Evolutionary conservation across 2,113 vertebrate species (phyloP).

Genomic region (Podarcis cretensis): DNA sequence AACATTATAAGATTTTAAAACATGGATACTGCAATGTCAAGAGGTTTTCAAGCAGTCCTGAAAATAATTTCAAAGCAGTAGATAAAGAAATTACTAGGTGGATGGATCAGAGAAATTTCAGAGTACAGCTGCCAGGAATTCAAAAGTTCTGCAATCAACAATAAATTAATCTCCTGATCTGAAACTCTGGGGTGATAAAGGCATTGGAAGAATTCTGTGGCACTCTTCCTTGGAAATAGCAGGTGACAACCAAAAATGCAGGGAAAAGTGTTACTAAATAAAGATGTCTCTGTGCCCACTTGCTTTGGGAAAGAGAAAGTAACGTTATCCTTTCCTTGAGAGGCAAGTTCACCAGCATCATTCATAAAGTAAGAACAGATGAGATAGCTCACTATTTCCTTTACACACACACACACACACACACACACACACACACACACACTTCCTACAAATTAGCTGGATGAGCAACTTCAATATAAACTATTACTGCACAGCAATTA

Average conservation of each 20-base stretch:
- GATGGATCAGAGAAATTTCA: conserved; percentile 80
- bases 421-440: neutral
- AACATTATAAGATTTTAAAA: conserved; percentile 67
- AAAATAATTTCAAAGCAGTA: conserved; percentile 78
- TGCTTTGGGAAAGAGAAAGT: conserved; percentile 52
- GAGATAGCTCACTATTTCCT: neutral
- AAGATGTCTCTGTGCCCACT: conserved; percentile 40
- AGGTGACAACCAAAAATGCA: conserved; percentile 56
- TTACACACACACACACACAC: neutral
- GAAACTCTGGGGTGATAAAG: conserved; percentile 74
- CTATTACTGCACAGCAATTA: conserved; percentile 71
- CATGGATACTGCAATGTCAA: conserved; percentile 64
- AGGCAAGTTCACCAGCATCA: conserved; percentile 21
- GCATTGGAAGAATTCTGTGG: conserved; percentile 71
- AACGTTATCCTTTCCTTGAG: conserved; percentile 33
- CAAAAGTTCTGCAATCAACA: conserved; percentile 81
- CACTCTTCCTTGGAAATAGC: conserved; percentile 70
- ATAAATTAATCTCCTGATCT: conserved; percentile 80
- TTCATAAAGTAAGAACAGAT: neutral
- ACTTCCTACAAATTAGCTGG: conserved; percentile 61
- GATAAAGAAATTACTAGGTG: conserved; percentile 79
- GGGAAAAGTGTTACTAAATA: conserved; percentile 54
- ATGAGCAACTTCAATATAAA: conserved; percentile 64
- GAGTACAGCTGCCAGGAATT: conserved; percentile 76
- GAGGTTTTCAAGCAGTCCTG: conserved; percentile 72